Percentiles rank a stretch among this genome's conserved stretches.
Conservation (phyloP, 2,888 invertebrate species). For the Athalia circularis region DNA sequence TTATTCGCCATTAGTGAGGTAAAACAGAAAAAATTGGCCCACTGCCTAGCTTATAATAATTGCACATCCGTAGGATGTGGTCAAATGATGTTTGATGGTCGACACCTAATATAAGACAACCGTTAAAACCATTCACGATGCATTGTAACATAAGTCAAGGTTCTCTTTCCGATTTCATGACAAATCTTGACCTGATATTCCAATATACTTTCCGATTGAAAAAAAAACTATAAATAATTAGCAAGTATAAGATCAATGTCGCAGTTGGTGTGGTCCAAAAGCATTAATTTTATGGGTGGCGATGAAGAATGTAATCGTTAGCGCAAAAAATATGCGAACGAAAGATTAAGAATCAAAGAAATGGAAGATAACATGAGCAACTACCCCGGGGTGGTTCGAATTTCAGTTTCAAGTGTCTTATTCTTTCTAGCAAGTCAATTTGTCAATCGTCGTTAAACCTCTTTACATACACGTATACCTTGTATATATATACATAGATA, state of each 20-base stretch:
- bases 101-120: background rate
- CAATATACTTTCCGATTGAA: too few relatives aligned
- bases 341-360: too few relatives aligned
- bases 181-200: background rate
- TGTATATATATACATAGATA: background rate
- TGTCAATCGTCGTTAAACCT: slow-evolving; percentile 13
- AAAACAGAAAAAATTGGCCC: slow-evolving; percentile 56
- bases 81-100: slow-evolving; percentile 29
- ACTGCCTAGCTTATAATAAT: slow-evolving; percentile 52
- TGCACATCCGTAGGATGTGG: slow-evolving; percentile 30
- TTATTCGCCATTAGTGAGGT: slow-evolving; percentile 57
- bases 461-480: background rate
- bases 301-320: too few relatives aligned
- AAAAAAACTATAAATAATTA: too few relatives aligned
- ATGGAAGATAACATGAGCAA: too few relatives aligned
- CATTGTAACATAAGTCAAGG: background rate
- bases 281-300: too few relatives aligned
- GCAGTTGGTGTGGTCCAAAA: too few relatives aligned
- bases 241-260: too few relatives aligned
- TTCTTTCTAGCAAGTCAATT: background rate
- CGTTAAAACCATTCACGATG: slow-evolving; percentile 1
- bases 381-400: background rate
- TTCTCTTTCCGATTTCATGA: background rate
- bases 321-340: too few relatives aligned
- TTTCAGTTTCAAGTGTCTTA: background rate